These are phyloP conservation scores for Staurois parvus DNA, from an alignment of 2,797 vertebrate species.

Conservation along the genomic window DNA sequence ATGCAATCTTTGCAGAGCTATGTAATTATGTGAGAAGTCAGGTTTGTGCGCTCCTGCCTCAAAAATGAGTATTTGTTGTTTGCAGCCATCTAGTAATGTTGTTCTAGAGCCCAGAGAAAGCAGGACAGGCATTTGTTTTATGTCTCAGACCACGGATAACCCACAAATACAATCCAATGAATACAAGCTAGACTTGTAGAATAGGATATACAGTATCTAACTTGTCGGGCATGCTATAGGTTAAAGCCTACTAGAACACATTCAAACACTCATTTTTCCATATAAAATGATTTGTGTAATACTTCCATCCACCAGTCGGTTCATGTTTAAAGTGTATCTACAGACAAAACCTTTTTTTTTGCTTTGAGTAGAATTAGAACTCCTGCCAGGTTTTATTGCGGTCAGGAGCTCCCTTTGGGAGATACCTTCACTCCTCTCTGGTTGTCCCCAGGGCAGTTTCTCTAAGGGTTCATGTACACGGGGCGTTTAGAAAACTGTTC, in stretches of 20 bases:
- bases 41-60: background rate
- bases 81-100: background rate
- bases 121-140: background rate
- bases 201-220: background rate
- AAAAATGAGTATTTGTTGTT: constrained; percentile 16
- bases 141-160: background rate
- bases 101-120: background rate
- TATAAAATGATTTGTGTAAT: background rate
- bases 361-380: too few relatives aligned
- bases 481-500: too few relatives aligned
- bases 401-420: too few relatives aligned
- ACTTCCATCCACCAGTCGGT: too few relatives aligned
- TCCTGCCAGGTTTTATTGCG: too few relatives aligned
- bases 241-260: background rate
- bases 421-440: too few relatives aligned
- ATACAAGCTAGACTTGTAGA: background rate
- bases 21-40: constrained; percentile 20
- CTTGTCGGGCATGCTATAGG: background rate
- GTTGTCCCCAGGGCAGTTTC: too few relatives aligned
- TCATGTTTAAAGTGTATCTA: too few relatives aligned
- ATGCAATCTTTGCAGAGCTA: constrained; percentile 20
- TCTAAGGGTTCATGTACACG: too few relatives aligned
- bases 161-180: background rate
- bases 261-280: background rate
- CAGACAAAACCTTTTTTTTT: too few relatives aligned